Percentiles rank a stretch among this genome's conserved stretches.
phyloP scores from a whole-genome alignment of 2,113 vertebrate species.

The Lichenostomus cassidix region DNA sequence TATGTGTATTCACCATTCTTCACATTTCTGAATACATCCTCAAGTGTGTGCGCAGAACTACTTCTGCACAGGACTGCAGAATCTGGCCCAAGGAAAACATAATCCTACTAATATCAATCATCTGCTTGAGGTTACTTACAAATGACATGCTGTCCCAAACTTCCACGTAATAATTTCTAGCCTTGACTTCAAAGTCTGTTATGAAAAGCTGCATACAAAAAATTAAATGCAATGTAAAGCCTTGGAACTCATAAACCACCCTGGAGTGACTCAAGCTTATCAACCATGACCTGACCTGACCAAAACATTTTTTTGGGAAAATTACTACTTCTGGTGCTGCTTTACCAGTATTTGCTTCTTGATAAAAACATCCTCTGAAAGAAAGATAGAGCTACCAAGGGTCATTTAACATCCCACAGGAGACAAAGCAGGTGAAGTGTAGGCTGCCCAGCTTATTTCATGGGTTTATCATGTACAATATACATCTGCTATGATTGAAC shows the following conservation, averaged over 20 bases:
- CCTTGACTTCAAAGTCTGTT: neutral
- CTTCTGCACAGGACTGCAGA: neutral
- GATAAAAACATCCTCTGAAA: neutral
- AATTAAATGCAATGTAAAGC: neutral
- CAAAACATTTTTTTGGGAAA: neutral
- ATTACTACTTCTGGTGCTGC: neutral
- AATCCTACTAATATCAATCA: neutral
- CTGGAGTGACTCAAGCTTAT: neutral
- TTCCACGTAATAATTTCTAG: neutral
- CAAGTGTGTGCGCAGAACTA: neutral
- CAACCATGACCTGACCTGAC: neutral
- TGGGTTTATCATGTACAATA: neutral
- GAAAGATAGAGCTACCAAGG: neutral
- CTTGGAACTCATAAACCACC: neutral
- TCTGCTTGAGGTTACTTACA: neutral
- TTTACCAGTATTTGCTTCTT: neutral
- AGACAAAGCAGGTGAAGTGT: neutral
- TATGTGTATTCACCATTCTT: neutral
- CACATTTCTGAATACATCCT: neutral
- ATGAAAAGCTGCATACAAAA: neutral
- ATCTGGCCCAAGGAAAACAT: neutral
- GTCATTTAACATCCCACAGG: neutral
- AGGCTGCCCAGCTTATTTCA: neutral
- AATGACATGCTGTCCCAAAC: neutral
- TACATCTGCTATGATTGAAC: neutral